Base-by-base conservation (phyloP, 2,888 invertebrate species). In the Melitaea athalia region DNA sequence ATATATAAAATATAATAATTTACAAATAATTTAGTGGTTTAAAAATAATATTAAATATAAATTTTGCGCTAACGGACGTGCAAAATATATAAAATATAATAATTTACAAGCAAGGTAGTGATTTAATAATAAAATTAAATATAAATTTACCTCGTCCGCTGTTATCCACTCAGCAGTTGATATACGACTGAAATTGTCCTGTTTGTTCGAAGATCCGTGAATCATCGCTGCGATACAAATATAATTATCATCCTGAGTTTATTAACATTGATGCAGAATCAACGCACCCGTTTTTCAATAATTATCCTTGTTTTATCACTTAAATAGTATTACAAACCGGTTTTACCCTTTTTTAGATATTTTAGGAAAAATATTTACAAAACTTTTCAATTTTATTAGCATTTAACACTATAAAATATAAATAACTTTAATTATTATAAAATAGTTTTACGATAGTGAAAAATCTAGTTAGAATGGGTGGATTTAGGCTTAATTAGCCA, bases 181-280 rank as follows among this genome's bases (percentile, higher is more conserved):
- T 33, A 14, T 33, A 38, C 7, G 7, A 55, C 33, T 55, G 55
- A 10, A 14, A n/a, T 38, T 38, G 33, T 55, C 55, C 33, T 55
- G 55, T 55, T 55, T 55, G 55, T 55, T 5, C 14, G 33, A 10
- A 14, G 17, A 24, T 55, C 17, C 0, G n/a, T 33, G 33, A 33
- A 12, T 33, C 17, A 33, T 31, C 55, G 55, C 33, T 33, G 33
- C n/a, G 55, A 55, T 55, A 33, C 33, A 33, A 33, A 38, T n/a
- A 38, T n/a, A n/a, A n/a, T 33, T 55, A 55, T 55, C 55, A 33
- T 33, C 31, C 12, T 14, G 55, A n/a, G 55, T 55, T 55, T 55
- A 55, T 33, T 55, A 55, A 38, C 55, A 55, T 33, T 38, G n/a
- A 33, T n/a, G 10, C n/a, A 55, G 33, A 55, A 17, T 31, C 55